A percentile compares a stretch with the other conserved stretches of the same genome.
Conservation (phyloP, 1,140 invertebrate genomes). For the Matsumurasca onukii region DNA sequence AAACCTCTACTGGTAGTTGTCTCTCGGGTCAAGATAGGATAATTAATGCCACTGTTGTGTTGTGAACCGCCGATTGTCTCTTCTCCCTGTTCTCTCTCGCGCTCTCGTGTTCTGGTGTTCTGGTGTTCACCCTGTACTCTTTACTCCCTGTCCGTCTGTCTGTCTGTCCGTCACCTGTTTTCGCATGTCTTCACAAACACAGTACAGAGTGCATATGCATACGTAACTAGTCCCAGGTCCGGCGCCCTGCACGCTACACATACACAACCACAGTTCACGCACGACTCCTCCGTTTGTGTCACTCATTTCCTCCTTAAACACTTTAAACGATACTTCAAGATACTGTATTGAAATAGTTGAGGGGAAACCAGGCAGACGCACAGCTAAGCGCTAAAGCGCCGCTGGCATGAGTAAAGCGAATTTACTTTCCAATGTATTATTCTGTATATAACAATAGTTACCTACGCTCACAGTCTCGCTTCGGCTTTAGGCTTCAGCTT, state of each 20-base stretch:
- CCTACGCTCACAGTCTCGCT: too few species aligned
- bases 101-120: constrained; percentile 26
- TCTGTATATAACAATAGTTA: too few species aligned
- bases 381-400: too few species aligned
- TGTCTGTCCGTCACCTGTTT: constrained; percentile 32
- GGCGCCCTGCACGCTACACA: not conserved
- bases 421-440: too few species aligned
- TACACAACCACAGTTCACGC: too few species aligned
- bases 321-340: too few species aligned
- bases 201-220: not conserved
- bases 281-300: constrained; percentile 7
- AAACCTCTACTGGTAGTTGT: constrained; percentile 12
- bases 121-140: constrained; percentile 21
- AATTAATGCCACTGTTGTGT: constrained; percentile 19
- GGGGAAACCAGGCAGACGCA: too few species aligned
- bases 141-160: constrained; percentile 32
- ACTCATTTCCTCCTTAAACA: constrained; percentile 25
- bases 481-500: too few species aligned
- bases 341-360: too few species aligned
- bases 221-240: not conserved
- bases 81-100: constrained; percentile 23
- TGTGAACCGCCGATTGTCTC: not conserved
- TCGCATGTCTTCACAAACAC: constrained; percentile 18
- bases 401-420: too few species aligned
- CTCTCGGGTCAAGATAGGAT: constrained; percentile 24